These are phyloP conservation scores for Eubasilissa regina DNA, from an alignment of 1,140 invertebrate species.

Conservation along the genomic window DNA sequence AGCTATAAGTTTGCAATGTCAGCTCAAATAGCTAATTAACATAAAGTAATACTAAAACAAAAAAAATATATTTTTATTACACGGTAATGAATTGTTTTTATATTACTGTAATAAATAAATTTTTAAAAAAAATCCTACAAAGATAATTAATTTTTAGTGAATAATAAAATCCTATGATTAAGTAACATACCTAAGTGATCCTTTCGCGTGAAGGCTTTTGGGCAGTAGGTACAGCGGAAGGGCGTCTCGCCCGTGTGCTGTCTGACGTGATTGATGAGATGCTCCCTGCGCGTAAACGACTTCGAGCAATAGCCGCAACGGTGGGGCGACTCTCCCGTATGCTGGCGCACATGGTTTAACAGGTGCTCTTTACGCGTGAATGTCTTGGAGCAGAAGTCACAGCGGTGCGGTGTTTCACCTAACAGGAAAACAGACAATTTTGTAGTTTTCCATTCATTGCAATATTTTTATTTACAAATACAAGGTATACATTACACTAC, in stretches of 20 bases:
- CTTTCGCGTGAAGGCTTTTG: conserved; percentile 90
- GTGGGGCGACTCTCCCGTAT: conserved; percentile 84
- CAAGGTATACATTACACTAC: too few relatives aligned
- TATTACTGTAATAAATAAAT: too few relatives aligned
- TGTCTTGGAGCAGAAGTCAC: conserved; percentile 88
- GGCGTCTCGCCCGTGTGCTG: conserved; percentile 90
- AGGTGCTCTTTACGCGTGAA: conserved; percentile 84
- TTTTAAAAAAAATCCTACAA: too few relatives aligned
- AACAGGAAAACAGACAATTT: conserved; percentile 28
- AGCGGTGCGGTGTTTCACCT: conserved; percentile 89
- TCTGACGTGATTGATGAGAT: conserved; percentile 83
- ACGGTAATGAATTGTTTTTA: too few relatives aligned
- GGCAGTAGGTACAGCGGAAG: conserved; percentile 89
- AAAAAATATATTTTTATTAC: too few relatives aligned
- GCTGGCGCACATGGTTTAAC: conserved; percentile 80
- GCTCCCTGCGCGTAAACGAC: conserved; percentile 88
- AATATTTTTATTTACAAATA: too few relatives aligned
- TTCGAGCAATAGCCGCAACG: conserved; percentile 79
- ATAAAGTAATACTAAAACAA: too few relatives aligned
- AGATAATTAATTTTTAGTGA: too few relatives aligned
- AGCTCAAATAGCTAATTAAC: too few relatives aligned
- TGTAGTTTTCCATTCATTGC: too few relatives aligned
- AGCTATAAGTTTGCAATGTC: too few relatives aligned
- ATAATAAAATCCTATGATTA: too few relatives aligned
- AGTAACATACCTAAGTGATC: conserved; percentile 75